A percentile compares a stretch with the other conserved stretches of the same genome.
phyloP scores from a whole-genome alignment of 2,888 invertebrate genomes.

The Orthosia gothica region DNA sequence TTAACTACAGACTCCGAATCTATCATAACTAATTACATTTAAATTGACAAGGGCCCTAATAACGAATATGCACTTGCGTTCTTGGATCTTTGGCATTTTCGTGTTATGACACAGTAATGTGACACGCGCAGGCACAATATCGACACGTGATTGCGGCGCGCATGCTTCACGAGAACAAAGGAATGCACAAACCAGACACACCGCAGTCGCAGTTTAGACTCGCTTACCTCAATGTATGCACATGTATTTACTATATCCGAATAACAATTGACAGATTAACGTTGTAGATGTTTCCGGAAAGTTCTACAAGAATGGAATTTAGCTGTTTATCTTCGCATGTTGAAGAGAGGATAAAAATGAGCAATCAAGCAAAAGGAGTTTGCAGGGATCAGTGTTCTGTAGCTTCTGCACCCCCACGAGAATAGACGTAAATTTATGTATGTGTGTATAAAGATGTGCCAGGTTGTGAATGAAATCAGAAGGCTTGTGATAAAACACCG shows the following conservation, averaged over 20 bases:
- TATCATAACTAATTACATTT: slow-evolving; percentile 30
- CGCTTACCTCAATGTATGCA: slow-evolving; percentile 46
- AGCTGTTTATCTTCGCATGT: background rate
- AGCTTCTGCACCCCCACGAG: too few species aligned
- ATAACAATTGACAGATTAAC: slow-evolving; percentile 42
- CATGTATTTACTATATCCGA: slow-evolving; percentile 41
- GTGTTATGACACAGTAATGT: slow-evolving; percentile 59
- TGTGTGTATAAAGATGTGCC: background rate
- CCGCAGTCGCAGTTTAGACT: slow-evolving; percentile 38
- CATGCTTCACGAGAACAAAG: slow-evolving; percentile 67
- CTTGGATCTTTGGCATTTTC: slow-evolving; percentile 47
- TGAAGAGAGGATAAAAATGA: background rate
- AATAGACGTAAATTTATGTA: too few species aligned
- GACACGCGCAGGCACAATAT: slow-evolving; percentile 58
- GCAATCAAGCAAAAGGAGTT: too few species aligned
- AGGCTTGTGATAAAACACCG: slow-evolving; percentile 28
- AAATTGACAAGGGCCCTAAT: slow-evolving; percentile 14
- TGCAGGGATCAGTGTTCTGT: too few species aligned
- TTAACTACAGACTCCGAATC: slow-evolving; percentile 23
- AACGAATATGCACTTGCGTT: slow-evolving; percentile 3
- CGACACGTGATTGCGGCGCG: slow-evolving; percentile 63
- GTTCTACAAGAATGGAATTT: slow-evolving; percentile 17
- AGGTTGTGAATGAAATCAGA: slow-evolving; percentile 20
- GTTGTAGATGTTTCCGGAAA: slow-evolving; percentile 35
- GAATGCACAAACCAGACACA: slow-evolving; percentile 62